Base-by-base conservation (phyloP, 1,140 invertebrate genomes). In the Reticulitermes speratus region DNA sequence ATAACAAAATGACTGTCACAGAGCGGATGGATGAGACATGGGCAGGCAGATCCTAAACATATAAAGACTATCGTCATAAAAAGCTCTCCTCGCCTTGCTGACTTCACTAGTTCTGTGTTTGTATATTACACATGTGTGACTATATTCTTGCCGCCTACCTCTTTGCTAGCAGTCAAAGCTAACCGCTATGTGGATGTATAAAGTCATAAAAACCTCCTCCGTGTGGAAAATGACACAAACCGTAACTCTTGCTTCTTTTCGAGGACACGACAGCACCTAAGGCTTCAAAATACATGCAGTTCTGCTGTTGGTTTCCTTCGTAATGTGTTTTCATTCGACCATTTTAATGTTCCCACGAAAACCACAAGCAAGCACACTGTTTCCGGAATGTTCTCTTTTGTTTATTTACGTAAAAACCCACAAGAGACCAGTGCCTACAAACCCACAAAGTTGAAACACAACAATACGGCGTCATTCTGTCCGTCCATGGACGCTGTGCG, bases 301-400 rank as follows among this genome's bases (percentile, higher is more conserved):
- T 75, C 65, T 30, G n/a, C 25, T 75, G 65, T 30, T 75, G 16
- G 65, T 30, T 75, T 75, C n/a, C 25, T 25, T 30, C 65, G 25
- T 75, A 75, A 75, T 75, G 65, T 75, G 65, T 75, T 75, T 75
- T 75, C 65, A 75, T 75, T 75, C 65, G 65, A 75, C 65, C 65
- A 75, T 75, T 75, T 75, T 75, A 75, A 75, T 75, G 65, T 75
- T 75, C 65, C 65, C 65, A 75, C 65, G 65, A 75, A 75, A 75
- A 75, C 65, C 65, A 75, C 65, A 75, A 75, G 65, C 65, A 75
- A n/a, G 65, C 65, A 75, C 65, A 75, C 65, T 30, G 65, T 75
- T 75, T 75, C 65, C 65, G 65, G 65, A 75, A 75, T 75, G 65
- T 75, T 75, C 65, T 12, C 65, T n/a, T 75, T 30, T 75, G 65